Conservation (phyloP, 2,797 vertebrate genomes). For the Lagorchestes hirsutus region DNA sequence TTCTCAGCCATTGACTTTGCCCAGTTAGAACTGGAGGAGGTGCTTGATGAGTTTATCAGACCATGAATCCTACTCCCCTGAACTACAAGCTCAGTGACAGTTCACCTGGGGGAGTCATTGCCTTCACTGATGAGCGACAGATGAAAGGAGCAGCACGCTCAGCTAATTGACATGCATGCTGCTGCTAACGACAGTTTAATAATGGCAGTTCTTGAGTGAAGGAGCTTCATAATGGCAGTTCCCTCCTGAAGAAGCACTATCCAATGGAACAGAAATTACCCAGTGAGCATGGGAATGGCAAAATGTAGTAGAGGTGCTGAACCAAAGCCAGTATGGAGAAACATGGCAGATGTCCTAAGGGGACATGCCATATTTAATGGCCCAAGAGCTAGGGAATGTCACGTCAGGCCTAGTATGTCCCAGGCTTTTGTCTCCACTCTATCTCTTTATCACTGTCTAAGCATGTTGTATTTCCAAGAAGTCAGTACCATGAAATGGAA, state of each 20-base stretch:
- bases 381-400: neutral
- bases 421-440: neutral
- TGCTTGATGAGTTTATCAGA: slow-evolving; percentile 64
- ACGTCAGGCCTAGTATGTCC: neutral
- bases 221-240: neutral
- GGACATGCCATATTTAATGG: neutral
- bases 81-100: neutral
- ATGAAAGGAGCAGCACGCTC: neutral
- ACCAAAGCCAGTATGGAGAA: neutral
- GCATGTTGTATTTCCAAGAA: neutral
- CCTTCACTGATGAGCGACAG: neutral
- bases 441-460: neutral
- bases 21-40: slow-evolving; percentile 59
- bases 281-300: neutral
- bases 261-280: neutral
- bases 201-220: neutral
- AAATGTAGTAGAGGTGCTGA: fast-evolving
- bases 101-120: neutral
- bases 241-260: neutral
- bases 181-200: neutral
- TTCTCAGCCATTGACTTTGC: slow-evolving; percentile 24
- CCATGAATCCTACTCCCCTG: slow-evolving; percentile 43
- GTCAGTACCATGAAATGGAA: neutral
- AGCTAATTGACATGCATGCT: neutral
- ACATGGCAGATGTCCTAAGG: fast-evolving